Percentiles rank a stretch among this genome's conserved stretches.
phyloP scores from a whole-genome alignment of 2,113 vertebrate species.

The Pelecanus crispus region DNA sequence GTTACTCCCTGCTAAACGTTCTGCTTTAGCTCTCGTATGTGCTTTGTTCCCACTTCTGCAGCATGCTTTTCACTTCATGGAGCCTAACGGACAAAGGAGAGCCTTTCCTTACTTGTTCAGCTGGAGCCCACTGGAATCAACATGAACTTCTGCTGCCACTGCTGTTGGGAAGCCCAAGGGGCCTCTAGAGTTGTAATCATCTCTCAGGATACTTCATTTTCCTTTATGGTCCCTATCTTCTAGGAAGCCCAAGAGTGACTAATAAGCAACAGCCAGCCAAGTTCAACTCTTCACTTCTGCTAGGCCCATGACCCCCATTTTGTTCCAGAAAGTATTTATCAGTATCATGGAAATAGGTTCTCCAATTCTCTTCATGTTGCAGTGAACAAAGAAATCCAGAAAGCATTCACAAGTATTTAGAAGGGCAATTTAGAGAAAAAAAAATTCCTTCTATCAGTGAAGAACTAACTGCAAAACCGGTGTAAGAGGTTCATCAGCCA shows the following conservation, averaged over 20 bases:
- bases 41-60: slow-evolving; percentile 54
- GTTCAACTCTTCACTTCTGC: background rate
- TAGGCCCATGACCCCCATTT: background rate
- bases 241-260: background rate
- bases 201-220: slow-evolving; percentile 23
- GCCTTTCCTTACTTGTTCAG: slow-evolving; percentile 30
- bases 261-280: background rate
- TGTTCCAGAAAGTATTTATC: background rate
- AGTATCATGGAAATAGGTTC: background rate
- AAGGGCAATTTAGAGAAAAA: background rate
- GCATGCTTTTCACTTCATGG: slow-evolving; percentile 56
- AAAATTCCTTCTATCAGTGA: background rate
- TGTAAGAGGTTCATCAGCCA: background rate
- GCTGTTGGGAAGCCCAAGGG: slow-evolving; percentile 50
- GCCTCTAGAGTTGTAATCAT: slow-evolving; percentile 7
- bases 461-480: background rate
- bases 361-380: background rate
- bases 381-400: background rate
- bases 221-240: background rate
- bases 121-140: slow-evolving; percentile 3
- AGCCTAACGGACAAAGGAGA: slow-evolving; percentile 43
- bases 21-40: slow-evolving; percentile 53
- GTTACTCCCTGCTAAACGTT: slow-evolving; percentile 35
- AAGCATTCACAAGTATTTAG: background rate
- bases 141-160: slow-evolving; percentile 54